Percentiles rank a stretch among this genome's conserved stretches.
Conservation (phyloP, 2,888 invertebrate species). For the Epicampocera succincta region DNA sequence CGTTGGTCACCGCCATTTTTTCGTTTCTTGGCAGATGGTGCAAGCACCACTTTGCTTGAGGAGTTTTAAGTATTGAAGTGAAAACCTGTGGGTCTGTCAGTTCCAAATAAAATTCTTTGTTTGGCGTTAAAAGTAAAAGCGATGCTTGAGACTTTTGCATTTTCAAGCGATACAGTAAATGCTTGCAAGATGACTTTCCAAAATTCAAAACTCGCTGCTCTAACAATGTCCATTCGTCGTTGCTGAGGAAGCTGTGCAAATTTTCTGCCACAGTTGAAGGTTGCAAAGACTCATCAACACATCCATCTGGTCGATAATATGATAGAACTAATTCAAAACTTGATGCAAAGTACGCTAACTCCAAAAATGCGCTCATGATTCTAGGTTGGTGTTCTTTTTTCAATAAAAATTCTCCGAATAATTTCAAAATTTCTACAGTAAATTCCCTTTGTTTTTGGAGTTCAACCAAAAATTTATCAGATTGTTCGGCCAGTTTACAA, state of each 20-base stretch:
- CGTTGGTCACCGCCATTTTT: slow-evolving; percentile 72
- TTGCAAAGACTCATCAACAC: slow-evolving; percentile 57
- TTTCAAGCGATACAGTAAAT: slow-evolving; percentile 76
- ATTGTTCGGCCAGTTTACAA: slow-evolving; percentile 77
- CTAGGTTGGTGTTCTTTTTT: slow-evolving; percentile 78
- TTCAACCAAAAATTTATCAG: slow-evolving; percentile 75
- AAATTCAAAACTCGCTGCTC: slow-evolving; percentile 80
- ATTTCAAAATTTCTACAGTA: slow-evolving; percentile 74
- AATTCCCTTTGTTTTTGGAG: slow-evolving; percentile 72
- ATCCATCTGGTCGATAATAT: slow-evolving; percentile 78
- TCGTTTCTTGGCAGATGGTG: slow-evolving; percentile 73
- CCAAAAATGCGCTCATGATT: slow-evolving; percentile 79
- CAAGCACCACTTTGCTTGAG: slow-evolving; percentile 72
- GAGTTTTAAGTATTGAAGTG: slow-evolving; percentile 70
- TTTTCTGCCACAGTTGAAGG: slow-evolving; percentile 51
- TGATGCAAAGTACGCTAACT: slow-evolving; percentile 75
- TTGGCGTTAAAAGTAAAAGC: slow-evolving; percentile 71
- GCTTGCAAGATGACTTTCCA: slow-evolving; percentile 77
- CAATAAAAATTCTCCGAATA: slow-evolving; percentile 77
- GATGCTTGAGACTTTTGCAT: slow-evolving; percentile 74
- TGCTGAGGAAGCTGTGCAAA: slow-evolving; percentile 75
- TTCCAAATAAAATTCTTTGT: slow-evolving; percentile 20
- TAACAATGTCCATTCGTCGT: slow-evolving; percentile 78
- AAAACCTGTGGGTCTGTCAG: slow-evolving; percentile 41
- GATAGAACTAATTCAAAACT: slow-evolving; percentile 75